phyloP scores from a whole-genome alignment of 2,797 vertebrate genomes.

The Coregonus sp. region DNA sequence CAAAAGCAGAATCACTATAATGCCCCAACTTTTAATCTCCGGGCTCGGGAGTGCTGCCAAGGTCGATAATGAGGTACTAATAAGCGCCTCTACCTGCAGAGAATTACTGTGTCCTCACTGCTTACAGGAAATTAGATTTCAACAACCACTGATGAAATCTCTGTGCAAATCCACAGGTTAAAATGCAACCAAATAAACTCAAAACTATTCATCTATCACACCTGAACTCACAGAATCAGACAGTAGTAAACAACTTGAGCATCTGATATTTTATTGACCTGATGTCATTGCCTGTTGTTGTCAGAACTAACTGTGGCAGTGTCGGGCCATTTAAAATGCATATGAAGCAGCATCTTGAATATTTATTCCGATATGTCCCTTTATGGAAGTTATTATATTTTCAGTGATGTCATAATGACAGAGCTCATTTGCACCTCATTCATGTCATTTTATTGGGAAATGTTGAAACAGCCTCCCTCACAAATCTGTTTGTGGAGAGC shows the following conservation, averaged over 20 bases:
- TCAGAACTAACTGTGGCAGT: slow-evolving; percentile 25
- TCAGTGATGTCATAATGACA: slow-evolving; percentile 25
- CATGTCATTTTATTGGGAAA: slow-evolving; percentile 31
- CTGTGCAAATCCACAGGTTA: neutral
- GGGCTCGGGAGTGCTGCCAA: slow-evolving; percentile 44
- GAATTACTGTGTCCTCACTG: slow-evolving; percentile 20
- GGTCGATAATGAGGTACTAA: slow-evolving; percentile 52
- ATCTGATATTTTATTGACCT: slow-evolving; percentile 33
- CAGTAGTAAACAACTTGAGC: slow-evolving; percentile 34
- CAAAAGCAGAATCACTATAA: slow-evolving; percentile 48
- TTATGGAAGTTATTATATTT: slow-evolving; percentile 19
- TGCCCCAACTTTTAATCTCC: slow-evolving; percentile 45
- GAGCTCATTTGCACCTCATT: slow-evolving; percentile 37
- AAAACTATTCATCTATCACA: slow-evolving; percentile 11
- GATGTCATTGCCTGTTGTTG: slow-evolving; percentile 36
- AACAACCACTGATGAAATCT: slow-evolving; percentile 53
- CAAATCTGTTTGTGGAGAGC: slow-evolving; percentile 24
- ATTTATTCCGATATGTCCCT: neutral
- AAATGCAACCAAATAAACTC: slow-evolving; percentile 36
- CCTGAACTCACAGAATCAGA: slow-evolving; percentile 22
- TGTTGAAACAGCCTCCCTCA: slow-evolving; percentile 14
- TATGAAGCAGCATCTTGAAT: slow-evolving; percentile 15
- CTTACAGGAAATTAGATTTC: slow-evolving; percentile 38
- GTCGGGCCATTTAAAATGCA: slow-evolving; percentile 30
- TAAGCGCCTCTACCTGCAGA: slow-evolving; percentile 39